Conservation (phyloP, 2,888 invertebrate genomes). For the Tipula helvola region DNA sequence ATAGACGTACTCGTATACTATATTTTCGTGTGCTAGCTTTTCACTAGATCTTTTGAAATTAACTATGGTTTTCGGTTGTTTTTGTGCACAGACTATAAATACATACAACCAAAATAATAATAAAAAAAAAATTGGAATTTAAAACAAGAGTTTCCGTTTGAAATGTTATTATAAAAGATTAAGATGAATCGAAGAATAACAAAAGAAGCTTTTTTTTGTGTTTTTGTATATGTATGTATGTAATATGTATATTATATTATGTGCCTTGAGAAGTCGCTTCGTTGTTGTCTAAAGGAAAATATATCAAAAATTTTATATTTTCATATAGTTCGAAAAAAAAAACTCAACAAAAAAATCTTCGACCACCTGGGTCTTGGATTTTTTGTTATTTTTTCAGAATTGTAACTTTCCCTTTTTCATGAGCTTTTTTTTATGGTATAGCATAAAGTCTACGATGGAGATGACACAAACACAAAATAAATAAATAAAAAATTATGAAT, state of each 20-base stretch:
- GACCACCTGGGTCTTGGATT: neutral
- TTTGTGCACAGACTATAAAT: neutral
- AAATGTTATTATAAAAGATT: neutral
- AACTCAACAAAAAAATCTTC: neutral
- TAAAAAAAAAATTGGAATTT: neutral
- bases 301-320: neutral
- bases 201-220: neutral
- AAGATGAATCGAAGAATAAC: neutral
- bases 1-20: neutral
- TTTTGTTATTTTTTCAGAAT: neutral
- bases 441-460: neutral
- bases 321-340: neutral
- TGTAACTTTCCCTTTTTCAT: neutral
- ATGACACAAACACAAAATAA: neutral
- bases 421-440: neutral
- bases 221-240: neutral
- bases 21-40: neutral
- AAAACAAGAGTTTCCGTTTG: slow-evolving; percentile 4
- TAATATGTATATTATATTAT: neutral
- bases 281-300: neutral
- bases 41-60: neutral
- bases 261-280: neutral
- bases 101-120: neutral
- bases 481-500: neutral
- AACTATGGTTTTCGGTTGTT: neutral